These are phyloP conservation scores for Glandiceps talaboti DNA, from an alignment of 53 echinoderm and acorn worm species.

Conservation along the genomic window DNA sequence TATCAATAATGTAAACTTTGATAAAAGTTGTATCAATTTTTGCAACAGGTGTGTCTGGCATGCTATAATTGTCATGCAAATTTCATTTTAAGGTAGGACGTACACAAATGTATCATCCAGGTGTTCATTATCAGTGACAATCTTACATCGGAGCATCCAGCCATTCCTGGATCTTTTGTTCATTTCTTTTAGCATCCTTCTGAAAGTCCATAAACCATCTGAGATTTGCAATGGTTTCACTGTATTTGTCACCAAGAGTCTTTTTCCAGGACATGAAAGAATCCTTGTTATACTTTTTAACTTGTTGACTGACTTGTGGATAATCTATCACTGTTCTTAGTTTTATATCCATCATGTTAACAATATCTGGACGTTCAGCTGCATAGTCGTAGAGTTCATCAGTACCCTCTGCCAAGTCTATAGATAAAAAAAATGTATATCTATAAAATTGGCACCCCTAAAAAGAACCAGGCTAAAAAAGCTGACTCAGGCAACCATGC, in stretches of 20 bases:
- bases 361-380: background rate
- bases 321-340: background rate
- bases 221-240: conserved; percentile 2
- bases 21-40: too few relatives aligned
- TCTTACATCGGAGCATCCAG: conserved; percentile 2
- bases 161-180: conserved; percentile 7
- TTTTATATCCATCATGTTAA: background rate
- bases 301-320: background rate
- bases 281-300: conserved; percentile 3
- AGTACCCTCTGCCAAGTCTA: background rate
- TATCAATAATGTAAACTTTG: too few relatives aligned
- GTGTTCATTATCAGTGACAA: too few relatives aligned
- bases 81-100: too few relatives aligned
- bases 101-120: too few relatives aligned
- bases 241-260: conserved; percentile 8
- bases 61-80: too few relatives aligned
- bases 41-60: too few relatives aligned
- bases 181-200: conserved; percentile 3
- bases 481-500: too few relatives aligned
- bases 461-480: too few relatives aligned
- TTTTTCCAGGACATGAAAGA: conserved; percentile 7
- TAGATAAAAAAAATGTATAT: too few relatives aligned
- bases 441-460: too few relatives aligned
- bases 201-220: conserved; percentile 14
- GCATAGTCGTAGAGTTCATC: background rate